Evolutionary conservation across 2,888 invertebrate genomes (phyloP), one percentile per base, ranked within the genome.

Genomic region (Mechanitis messenoides): DNA sequence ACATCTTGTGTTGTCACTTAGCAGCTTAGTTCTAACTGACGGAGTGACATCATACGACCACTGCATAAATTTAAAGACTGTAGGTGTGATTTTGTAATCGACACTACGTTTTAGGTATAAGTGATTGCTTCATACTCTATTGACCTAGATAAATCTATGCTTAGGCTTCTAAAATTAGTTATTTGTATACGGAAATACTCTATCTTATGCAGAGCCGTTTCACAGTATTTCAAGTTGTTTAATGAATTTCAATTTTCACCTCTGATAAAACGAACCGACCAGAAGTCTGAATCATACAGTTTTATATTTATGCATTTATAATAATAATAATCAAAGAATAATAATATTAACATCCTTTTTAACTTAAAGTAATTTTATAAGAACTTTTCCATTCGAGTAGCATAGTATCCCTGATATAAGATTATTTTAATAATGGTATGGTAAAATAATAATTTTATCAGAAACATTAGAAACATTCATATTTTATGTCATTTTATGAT

Each of bases 71-170:
- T 47, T 20, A 47, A 20, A n/a, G 6, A 4, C n/a, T 42, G 63
- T 65, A 65, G 63, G 63, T 59, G 65, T 65, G 38, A 55, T 61
- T 59, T 59, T 55, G 61, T 57, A 61, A 65, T 57, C 46, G 28
- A 57, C 33, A 53, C 33, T 42, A 53, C 33, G 33, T 46, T 56
- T 55, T 50, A 45, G 55, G 33, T 45, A 55, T 35, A 28, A 38
- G 20, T 58, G 46, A 9, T 50, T 58, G 55, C 47, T 58, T 54
- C 55, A 59, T 53, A 50, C n/a, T 28, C 45, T 45, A 57, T 45
- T 61, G 58, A 61, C 64, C 47, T 47, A 47, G 6, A n/a, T 56
- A 55, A n/a, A 33, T n/a, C 11, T 54, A 53, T 38, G 3, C 33
- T 60, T 53, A 56, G 60, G 56, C 56, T 56, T 47, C 47, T 47